A percentile compares a stretch with the other conserved stretches of the same genome.
Evolutionary conservation across 2,797 vertebrate species (phyloP).

Genomic region (Gobio occitaniae): DNA sequence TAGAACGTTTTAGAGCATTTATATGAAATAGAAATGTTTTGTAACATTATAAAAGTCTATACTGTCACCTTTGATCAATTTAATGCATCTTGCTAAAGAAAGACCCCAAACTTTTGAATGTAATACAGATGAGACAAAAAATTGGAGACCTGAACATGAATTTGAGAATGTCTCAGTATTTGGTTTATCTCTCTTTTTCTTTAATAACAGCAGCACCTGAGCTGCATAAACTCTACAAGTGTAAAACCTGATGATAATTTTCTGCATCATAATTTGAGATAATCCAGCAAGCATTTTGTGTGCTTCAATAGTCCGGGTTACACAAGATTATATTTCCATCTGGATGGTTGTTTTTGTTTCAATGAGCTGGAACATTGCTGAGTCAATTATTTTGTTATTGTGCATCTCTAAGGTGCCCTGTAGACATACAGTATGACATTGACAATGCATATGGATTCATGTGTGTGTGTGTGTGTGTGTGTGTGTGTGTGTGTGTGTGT

Average conservation of each 20-base stretch:
- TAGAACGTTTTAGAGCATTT: neutral
- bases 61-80: neutral
- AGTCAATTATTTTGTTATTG: conserved; percentile 14
- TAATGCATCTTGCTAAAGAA: neutral
- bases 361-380: neutral
- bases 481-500: neutral
- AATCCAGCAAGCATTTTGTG: neutral
- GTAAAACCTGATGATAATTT: neutral
- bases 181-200: neutral
- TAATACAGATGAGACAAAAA: too few species aligned
- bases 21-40: neutral
- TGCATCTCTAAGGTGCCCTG: neutral
- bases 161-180: neutral
- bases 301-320: neutral
- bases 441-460: conserved; percentile 33
- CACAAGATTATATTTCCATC: neutral
- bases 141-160: neutral
- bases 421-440: neutral
- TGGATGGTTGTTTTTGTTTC: neutral
- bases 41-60: neutral
- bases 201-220: neutral
- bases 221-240: neutral
- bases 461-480: conserved; percentile 29
- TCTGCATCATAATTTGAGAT: neutral
- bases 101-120: neutral